phyloP scores from a whole-genome alignment of 2,113 vertebrate species.

The Pollachius pollachius region DNA sequence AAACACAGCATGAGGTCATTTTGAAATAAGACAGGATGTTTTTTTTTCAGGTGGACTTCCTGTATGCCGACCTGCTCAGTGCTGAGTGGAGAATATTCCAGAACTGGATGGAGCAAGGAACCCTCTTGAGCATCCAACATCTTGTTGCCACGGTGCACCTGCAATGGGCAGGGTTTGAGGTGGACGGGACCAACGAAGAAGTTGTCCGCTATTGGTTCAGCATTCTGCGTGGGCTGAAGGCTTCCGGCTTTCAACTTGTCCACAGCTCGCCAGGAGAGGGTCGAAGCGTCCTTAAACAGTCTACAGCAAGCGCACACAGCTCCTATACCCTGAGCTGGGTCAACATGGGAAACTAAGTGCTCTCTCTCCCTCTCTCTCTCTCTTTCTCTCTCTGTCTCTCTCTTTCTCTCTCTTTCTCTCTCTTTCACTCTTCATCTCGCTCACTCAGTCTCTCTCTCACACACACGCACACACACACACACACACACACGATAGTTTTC shows the following conservation, averaged over 20 bases:
- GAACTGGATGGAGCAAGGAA: conserved; percentile 70
- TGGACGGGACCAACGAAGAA: conserved; percentile 63
- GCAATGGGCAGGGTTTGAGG: conserved; percentile 77
- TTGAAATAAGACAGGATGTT: too few relatives aligned
- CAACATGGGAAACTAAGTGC: conserved; percentile 52
- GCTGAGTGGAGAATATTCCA: conserved; percentile 75
- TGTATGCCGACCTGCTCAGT: conserved; percentile 72
- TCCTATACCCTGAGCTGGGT: conserved; percentile 76
- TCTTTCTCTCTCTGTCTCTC: too few relatives aligned
- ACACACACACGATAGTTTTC: not conserved
- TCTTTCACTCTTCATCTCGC: too few relatives aligned
- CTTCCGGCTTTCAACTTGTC: conserved; percentile 61
- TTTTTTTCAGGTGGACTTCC: conserved; percentile 65
- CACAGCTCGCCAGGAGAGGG: conserved; percentile 60
- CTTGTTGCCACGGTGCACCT: conserved; percentile 71
- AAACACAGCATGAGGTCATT: too few relatives aligned
- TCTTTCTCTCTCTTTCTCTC: too few relatives aligned
- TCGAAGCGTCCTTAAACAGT: conserved; percentile 57
- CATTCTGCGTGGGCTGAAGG: conserved; percentile 58
- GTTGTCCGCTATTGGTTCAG: conserved; percentile 79
- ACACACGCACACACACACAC: conserved; percentile 1
- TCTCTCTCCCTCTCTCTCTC: not conserved
- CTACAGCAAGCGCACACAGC: conserved; percentile 51
- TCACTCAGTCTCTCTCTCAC: too few relatives aligned
- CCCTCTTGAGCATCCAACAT: conserved; percentile 61